Base-by-base conservation (phyloP, 2,113 vertebrate genomes). In the Urocitellus parryii region DNA sequence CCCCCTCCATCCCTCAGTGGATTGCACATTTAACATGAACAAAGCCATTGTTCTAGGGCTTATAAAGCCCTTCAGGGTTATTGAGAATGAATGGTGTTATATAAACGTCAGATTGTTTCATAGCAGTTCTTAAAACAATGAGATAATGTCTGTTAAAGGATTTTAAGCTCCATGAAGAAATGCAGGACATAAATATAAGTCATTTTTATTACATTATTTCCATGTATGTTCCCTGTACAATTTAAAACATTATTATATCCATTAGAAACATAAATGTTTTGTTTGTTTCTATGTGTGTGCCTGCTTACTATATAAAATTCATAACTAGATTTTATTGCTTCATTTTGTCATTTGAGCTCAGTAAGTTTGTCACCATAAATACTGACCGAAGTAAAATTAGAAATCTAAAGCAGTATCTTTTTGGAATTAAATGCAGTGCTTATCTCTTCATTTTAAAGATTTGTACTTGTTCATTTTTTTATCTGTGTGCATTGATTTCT, bases 41-140 rank as follows among this genome's bases (percentile, higher is more conserved):
- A 81, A 85, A 94, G 53, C 53, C 88, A 58, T 94, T 91, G 42
- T 94, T 94, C 77, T 56, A 96, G 61, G 61, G 7, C 76, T 88
- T 91, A 32, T 80, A 92, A 88, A 90, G 86, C n/a, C 83, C 93
- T 95, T 88, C 88, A 91, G 48, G 91, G 95, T 94, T 93, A 86
- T 74, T 70, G 77, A 95, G 56, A 97, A 89, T 95, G 85, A 97
- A 93, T 91, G 63, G 63, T 97, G 39, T 94, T 88, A 68, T 93
- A 91, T 94, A 97, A 97, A 97, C 96, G 95, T 97, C 97, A 95
- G 32, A 76, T 89, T 95, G 79, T 93, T 97, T 94, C 95, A 79
- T 97, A 94, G 92, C 96, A 97, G 91, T 96, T 97, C 92, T 95
- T 97, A 97, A 97, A 97, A 97, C 97, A 97, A 91, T 97, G 95